Base-by-base conservation (phyloP, 1,140 invertebrate genomes). In the Cydia splendana region DNA sequence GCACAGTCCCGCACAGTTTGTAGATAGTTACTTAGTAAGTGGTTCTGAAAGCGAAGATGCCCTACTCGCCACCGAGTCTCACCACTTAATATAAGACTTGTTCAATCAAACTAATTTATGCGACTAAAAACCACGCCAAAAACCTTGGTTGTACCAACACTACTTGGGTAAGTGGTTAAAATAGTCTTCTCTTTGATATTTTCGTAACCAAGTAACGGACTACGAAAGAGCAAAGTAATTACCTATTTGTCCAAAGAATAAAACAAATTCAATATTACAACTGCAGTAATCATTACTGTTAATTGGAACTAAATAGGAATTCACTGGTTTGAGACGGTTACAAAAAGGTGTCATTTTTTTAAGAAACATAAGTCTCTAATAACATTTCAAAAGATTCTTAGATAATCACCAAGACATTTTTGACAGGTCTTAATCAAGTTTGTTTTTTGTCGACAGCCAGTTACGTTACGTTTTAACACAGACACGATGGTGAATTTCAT, bases 1-100 rank as follows among this genome's bases (percentile, higher is more conserved):
- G 75, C 30, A 76, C 75, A 65, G 38, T 71, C 30, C 34, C 34
- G 67, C 30, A n/a, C 13, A 3, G 34, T 38, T 4, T 2, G 67
- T 74, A 42, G 48, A 53, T 74, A 0, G 34, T 34, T 34, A 51
- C 45, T 74, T 13, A 28, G 2, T 76, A 67, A 48, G 42, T 28
- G n/a, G n/a, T 45, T 38, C 76, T 45, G 76, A 76, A 76, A 73
- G 67, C 76, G 76, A 73, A 76, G 65, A 76, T 67, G 10, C 53
- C 75, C 45, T 24, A 69, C 65, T 45, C 34, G 38, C 62, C 5
- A 53, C 48, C 12, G 13, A 53, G 15, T 53, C 48, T 53, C 4
- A 45, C 24, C 2, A 24, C 24, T 24, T 24, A 24, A 24, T 24
- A 1, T 24, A 24, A 24, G 24, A 24, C 2, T 24, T 24, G 24